Evolutionary conservation across 53 echinoderm and acorn worm species (phyloP), one percentile per base, ranked within the genome.

Genomic region (Henricia sp.): DNA sequence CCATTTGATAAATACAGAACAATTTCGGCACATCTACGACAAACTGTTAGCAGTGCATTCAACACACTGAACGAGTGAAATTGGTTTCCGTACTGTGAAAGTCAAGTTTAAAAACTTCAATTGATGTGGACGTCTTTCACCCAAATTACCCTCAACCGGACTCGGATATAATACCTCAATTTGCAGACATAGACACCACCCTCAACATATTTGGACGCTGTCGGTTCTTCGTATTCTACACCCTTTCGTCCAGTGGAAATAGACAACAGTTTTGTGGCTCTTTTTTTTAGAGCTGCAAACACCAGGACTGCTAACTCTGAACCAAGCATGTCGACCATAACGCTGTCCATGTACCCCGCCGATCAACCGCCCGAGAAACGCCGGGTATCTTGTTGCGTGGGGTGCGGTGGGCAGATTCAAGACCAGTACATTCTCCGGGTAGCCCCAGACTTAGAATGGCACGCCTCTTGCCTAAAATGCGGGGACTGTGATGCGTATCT

Each of bases 401-500:
- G 99, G 57, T 99, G 99, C 72, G 94, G 99, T 2, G 94, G 94
- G 3, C 89, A 88, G 52, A 99, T 99, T 65, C 95, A 95, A 89
- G 99, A 99, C 91, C 99, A 99, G 87, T 99, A 99, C 72, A 99
- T 99, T 69, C 88, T 99, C 60, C 92, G 99, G 73, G 99, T 99
- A 8, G 99, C 99, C 43, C 99, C 99, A n/a, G 99, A 99, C 50
- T 76, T 99, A 32, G 99, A 99, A 84, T 99, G 99, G 99, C 99
- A 99, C 75, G 99, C 95, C 34, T 88, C 95, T 12, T 99, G 99
- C 86, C 91, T 99, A 40, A 99, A 95, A 80, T 99, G 99, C 59
- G 90, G 95, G 20, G 99, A 99, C 82, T 99, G 99, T 44, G 80
- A 90, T 50, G 78, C 90, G 12, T 99, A 92, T 71, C 85, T 99